Conservation (phyloP, 2,797 vertebrate species). For the Acanthurus leucopareius region DNA sequence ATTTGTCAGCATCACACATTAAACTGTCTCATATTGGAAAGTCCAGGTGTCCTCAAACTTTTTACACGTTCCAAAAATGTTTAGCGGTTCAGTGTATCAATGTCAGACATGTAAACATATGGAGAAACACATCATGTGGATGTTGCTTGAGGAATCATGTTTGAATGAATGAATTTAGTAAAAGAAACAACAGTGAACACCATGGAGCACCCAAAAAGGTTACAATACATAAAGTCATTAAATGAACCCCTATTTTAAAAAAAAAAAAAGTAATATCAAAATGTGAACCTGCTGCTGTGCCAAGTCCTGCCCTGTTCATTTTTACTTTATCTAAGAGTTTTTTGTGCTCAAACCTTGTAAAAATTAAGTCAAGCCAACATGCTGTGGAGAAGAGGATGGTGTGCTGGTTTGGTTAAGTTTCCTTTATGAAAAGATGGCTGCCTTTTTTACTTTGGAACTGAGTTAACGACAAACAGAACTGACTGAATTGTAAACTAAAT, state of each 20-base stretch:
- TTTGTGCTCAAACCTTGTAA: neutral
- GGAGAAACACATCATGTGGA: neutral
- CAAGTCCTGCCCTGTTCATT: constrained; percentile 7
- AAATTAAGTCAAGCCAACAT: neutral
- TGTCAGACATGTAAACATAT: neutral
- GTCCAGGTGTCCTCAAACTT: neutral
- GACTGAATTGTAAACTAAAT: neutral
- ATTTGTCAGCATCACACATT: neutral
- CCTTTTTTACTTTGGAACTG: constrained; percentile 20
- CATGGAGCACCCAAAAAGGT: neutral
- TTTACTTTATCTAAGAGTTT: neutral
- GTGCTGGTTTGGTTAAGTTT: neutral
- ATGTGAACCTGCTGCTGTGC: constrained; percentile 6
- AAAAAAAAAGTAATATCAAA: neutral
- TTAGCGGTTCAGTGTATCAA: neutral
- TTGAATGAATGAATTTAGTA: neutral
- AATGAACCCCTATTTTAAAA: neutral
- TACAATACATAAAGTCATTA: neutral
- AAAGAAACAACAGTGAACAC: neutral
- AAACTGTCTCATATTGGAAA: neutral
- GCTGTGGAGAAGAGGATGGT: neutral
- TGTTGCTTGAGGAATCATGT: neutral
- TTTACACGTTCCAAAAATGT: neutral
- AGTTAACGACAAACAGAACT: constrained; percentile 3
- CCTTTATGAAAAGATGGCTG: constrained; percentile 10